These are phyloP conservation scores for Neodon shergylaensis DNA, from an alignment of 2,113 vertebrate genomes.

Conservation along the genomic window DNA sequence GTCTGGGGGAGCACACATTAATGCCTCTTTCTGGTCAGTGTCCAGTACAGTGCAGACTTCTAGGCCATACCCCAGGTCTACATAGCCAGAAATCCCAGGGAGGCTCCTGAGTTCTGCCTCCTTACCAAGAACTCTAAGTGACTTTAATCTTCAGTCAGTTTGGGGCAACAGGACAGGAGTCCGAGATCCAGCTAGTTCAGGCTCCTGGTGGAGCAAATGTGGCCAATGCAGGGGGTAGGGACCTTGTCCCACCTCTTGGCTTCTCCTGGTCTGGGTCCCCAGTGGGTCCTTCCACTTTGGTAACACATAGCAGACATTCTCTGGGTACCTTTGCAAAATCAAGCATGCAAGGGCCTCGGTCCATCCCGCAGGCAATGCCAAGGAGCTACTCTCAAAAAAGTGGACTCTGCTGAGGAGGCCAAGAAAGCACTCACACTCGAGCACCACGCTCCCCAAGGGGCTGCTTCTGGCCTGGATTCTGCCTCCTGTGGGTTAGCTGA, in stretches of 20 bases:
- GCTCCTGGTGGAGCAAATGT: not conserved
- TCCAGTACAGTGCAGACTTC: not conserved
- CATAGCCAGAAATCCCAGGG: not conserved
- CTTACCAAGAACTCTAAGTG: not conserved
- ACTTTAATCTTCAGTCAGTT: not conserved
- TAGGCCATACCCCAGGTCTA: not conserved
- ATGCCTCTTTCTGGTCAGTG: not conserved
- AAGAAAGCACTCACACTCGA: accelerated
- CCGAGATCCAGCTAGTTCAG: not conserved
- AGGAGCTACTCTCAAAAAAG: not conserved
- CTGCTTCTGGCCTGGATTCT: not conserved
- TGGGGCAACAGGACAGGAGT: not conserved
- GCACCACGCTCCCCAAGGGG: not conserved
- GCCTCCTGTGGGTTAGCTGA: not conserved
- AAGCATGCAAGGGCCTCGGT: too few relatives aligned
- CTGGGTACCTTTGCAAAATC: not conserved
- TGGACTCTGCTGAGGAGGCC: not conserved
- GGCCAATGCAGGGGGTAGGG: not conserved
- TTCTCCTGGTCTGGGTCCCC: not conserved
- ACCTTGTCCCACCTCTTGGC: not conserved
- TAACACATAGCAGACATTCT: not conserved
- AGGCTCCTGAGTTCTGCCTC: not conserved
- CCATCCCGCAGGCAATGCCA: accelerated
- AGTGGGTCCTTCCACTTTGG: not conserved
- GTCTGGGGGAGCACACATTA: too few relatives aligned